Percentiles rank a stretch among this genome's conserved stretches.
phyloP scores from a whole-genome alignment of 2,797 vertebrate species.

The Pelodytes ibericus region DNA sequence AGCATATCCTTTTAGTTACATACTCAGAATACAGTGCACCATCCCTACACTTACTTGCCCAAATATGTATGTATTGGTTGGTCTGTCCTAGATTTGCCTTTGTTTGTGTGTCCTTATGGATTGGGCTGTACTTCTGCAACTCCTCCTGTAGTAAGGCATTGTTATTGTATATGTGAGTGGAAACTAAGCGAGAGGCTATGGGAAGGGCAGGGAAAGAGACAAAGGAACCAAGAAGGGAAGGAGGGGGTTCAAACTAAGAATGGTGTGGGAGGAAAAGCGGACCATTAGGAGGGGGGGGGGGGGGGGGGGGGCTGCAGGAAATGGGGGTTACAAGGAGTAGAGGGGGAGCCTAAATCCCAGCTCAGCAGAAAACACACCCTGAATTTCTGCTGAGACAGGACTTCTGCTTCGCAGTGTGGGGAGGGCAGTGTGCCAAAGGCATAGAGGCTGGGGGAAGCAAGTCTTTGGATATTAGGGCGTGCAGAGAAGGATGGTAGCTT shows the following conservation, averaged over 20 bases:
- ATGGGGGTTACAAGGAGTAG: constrained; percentile 48
- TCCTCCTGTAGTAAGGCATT: background rate
- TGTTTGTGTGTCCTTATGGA: background rate
- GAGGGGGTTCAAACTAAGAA: constrained; percentile 26
- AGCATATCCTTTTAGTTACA: no score
- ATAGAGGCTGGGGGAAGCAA: constrained; percentile 17
- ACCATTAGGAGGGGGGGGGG: no score
- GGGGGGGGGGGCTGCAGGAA: constrained; percentile 35
- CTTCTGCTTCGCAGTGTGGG: constrained; percentile 38
- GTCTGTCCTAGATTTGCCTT: background rate
- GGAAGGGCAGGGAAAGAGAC: constrained; percentile 40
- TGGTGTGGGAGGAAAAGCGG: constrained; percentile 40
- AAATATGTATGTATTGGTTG: no score
- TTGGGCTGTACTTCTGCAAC: background rate
- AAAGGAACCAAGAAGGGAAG: constrained; percentile 31
- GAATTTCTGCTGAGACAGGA: constrained; percentile 45
- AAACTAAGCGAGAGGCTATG: constrained; percentile 30
- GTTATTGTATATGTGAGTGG: constrained; percentile 31
- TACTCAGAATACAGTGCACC: background rate
- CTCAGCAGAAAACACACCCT: constrained; percentile 54
- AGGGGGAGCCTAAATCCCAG: constrained; percentile 43
- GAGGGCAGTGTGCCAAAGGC: constrained; percentile 35
- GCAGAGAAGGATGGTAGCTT: background rate
- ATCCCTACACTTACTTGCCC: background rate
- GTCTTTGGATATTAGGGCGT: constrained; percentile 29